Evolutionary conservation across 2,888 invertebrate species (phyloP), one percentile per base, ranked within the genome.

Genomic region (Limnephilus lunatus): DNA sequence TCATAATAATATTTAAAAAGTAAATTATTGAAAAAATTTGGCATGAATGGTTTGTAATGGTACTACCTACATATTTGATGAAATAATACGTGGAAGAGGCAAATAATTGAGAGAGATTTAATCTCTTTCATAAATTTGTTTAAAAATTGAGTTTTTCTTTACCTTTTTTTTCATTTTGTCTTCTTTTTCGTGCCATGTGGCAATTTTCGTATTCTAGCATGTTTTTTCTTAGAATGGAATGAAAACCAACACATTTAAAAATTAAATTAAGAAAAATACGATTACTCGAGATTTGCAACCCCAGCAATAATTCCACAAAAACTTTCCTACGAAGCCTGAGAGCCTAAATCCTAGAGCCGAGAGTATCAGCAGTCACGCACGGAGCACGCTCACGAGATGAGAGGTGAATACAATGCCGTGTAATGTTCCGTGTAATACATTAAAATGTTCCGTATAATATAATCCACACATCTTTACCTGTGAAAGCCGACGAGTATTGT

Each of bases 401-500:
- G 53, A 68, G 25, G 53, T 15, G 48, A 30, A 85, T 14, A 68
- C 85, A 32, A 90, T 68, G 81, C 53, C 86, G 86, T 30, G 68
- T 89, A 89, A 53, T 89, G 25, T 89, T 53, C 68, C 89, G 30
- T 35, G 31, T 83, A 83, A 83, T 32, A 83, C 35, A 31, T 83
- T 83, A 68, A 14, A 83, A 68, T 68, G 53, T 68, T 68, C 53
- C 25, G 53, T 68, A 68, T 68, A 68, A 83, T 83, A 19, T 31
- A 35, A 83, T 83, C 35, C 83, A 83, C 83, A 31, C 31, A 31
- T 31, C 83, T 88, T 91, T 31, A 91, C 92, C 92, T 48, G 85
- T 90, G 48, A 92, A 92, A 19, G 92, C 90, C 39, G 92, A 90
- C 35, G 86, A 25, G 81, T 92, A 92, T 89, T 92, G 92, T 85